Conservation (phyloP, 2,113 vertebrate genomes). For the Recurvirostra avosetta region DNA sequence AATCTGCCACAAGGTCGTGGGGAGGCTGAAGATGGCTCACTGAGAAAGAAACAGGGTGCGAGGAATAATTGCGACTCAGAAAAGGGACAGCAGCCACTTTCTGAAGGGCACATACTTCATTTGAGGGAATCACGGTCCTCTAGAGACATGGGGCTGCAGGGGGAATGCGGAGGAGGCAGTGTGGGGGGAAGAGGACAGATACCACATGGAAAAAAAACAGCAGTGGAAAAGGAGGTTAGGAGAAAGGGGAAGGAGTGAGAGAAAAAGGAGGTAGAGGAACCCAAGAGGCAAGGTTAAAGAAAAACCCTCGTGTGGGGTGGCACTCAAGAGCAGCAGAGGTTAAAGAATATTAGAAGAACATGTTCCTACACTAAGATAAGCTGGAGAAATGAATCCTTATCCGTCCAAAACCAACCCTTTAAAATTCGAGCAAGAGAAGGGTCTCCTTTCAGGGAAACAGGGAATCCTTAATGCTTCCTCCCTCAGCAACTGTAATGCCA, state of each 20-base stretch:
- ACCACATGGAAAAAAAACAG: not conserved
- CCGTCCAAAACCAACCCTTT: slow-evolving; percentile 67
- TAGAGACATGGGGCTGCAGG: not conserved
- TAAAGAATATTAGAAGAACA: not conserved
- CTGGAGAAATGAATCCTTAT: slow-evolving; percentile 77
- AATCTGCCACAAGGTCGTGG: not conserved
- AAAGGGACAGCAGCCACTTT: not conserved
- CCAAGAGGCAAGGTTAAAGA: not conserved
- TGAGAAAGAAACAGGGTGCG: not conserved
- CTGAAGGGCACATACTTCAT: not conserved
- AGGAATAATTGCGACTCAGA: not conserved
- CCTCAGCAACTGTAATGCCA: slow-evolving; percentile 85
- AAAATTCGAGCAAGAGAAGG: slow-evolving; percentile 63
- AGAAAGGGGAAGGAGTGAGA: not conserved
- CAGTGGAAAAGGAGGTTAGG: not conserved
- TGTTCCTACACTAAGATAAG: slow-evolving; percentile 70
- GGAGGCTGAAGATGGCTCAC: not conserved
- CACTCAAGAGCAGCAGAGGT: not conserved
- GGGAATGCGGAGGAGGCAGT: not conserved
- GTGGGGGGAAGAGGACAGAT: not conserved
- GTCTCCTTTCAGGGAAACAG: slow-evolving; percentile 76
- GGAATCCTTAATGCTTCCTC: slow-evolving; percentile 96
- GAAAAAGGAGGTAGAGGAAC: not conserved
- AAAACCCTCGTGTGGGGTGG: not conserved
- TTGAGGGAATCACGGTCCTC: not conserved